Evolutionary conservation across 1,140 invertebrate genomes (phyloP), one percentile per base, ranked within the genome.

Genomic region (Macrosteles quadrilineatus): DNA sequence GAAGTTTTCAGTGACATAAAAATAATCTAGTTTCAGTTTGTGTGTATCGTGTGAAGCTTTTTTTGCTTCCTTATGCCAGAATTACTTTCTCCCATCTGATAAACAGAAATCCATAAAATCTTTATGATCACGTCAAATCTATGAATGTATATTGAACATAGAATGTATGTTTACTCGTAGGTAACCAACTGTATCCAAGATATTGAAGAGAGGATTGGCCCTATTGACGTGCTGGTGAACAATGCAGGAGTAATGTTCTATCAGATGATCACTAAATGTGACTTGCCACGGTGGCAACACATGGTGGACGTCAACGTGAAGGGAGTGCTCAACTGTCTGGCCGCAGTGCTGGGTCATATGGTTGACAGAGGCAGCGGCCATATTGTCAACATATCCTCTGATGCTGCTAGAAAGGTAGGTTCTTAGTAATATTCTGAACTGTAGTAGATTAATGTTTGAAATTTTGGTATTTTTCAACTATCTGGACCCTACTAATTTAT

Each of bases 241-340:
- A 76, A 75, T 67, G 76, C 76, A 23, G 76, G 76, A 17, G 63
- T 75, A 1, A 75, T 77, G 75, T 76, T 75, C 57, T 77, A 75
- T 63, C 72, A 73, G 1, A 23, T 73, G 14, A 73, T 76, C 72
- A 71, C 73, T 19, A 76, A 76, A 32, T 69, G 36, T 23, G 32
- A 72, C 25, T n/a, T 73, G 3, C 45, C 74, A 2, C 59, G 75
- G 47, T 77, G 76, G 76, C 30, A 72, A n/a, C 69, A 72, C 19
- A 75, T 74, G 74, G 67, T 77, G 11, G 50, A 72, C 53, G 72
- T 77, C 2, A 77, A 77, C 40, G 70, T 72, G 31, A 75, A 68
- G 29, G 76, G 76, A 27, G 59, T 71, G 23, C 65, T 77, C 23
- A 75, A 76, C 70, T 74, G 74, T 55, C 30, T 75, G 25, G 75